These are phyloP conservation scores for Menidia beryllina DNA, from an alignment of 2,113 vertebrate genomes.

Conservation along the genomic window DNA sequence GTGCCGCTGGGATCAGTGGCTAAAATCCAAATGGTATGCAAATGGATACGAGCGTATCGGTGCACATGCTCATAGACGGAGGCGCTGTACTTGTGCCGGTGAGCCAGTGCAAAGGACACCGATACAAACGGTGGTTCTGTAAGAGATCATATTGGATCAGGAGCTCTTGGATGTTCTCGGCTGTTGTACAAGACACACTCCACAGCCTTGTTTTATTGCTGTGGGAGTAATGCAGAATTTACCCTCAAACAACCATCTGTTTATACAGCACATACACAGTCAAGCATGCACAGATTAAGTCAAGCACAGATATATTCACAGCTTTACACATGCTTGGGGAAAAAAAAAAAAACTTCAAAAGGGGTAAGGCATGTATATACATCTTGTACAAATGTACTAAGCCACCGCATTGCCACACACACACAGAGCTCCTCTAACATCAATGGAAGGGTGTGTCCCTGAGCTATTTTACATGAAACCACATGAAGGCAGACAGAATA, in stretches of 20 bases:
- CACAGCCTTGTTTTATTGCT: slow-evolving; percentile 49
- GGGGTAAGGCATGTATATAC: slow-evolving; percentile 19
- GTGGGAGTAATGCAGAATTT: slow-evolving; percentile 49
- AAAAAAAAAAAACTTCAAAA: background rate
- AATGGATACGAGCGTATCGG: slow-evolving; percentile 38
- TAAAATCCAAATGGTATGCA: slow-evolving; percentile 73
- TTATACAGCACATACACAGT: slow-evolving; percentile 15
- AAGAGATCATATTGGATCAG: slow-evolving; percentile 55
- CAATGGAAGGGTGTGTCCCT: slow-evolving; percentile 56
- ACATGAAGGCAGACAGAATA: slow-evolving; percentile 46
- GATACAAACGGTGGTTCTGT: slow-evolving; percentile 47
- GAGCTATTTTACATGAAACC: slow-evolving; percentile 62
- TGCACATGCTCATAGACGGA: background rate
- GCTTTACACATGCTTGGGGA: slow-evolving; percentile 9
- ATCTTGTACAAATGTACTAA: slow-evolving; percentile 22
- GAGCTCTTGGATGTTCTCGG: slow-evolving; percentile 41
- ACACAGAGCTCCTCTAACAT: slow-evolving; percentile 27
- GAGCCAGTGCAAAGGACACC: slow-evolving; percentile 41
- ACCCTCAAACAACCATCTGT: slow-evolving; percentile 50
- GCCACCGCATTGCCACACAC: slow-evolving; percentile 4
- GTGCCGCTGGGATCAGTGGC: slow-evolving; percentile 49
- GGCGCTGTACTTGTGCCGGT: background rate
- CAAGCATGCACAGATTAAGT: background rate
- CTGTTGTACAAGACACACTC: slow-evolving; percentile 35
- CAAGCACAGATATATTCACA: slow-evolving; percentile 23